A percentile compares a stretch with the other conserved stretches of the same genome.
Evolutionary conservation across 2,797 vertebrate species (phyloP).

Genomic region (Spinibarbus caldwelli): DNA sequence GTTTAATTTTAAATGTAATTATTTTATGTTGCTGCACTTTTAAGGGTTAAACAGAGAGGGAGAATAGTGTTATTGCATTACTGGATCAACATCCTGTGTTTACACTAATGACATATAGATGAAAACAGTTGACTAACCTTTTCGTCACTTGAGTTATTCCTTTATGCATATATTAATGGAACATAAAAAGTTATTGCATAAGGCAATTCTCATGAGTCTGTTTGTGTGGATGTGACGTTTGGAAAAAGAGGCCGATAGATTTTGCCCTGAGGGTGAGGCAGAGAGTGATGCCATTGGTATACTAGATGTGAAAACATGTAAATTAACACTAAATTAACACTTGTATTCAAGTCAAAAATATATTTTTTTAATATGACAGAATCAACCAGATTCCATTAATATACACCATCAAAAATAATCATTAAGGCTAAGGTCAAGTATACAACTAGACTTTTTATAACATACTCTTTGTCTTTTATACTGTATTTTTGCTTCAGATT

Average conservation of each 20-base stretch:
- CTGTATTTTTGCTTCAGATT: no score
- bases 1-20: not conserved
- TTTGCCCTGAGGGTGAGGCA: conserved; percentile 24
- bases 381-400: no score
- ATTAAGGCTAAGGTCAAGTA: no score
- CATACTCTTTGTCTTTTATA: no score
- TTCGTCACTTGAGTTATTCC: not conserved
- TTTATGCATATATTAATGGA: not conserved
- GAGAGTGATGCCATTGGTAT: not conserved
- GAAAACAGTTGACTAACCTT: not conserved
- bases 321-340: no score
- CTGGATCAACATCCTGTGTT: conserved; percentile 12
- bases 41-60: not conserved
- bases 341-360: no score
- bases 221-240: conserved; percentile 25
- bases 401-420: no score
- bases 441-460: no score
- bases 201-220: not conserved
- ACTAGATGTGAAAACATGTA: no score
- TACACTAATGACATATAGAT: not conserved
- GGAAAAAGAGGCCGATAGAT: conserved; percentile 37
- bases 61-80: conserved; percentile 4
- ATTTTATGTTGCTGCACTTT: not conserved
- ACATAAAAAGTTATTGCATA: conserved; percentile 10
- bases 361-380: no score